phyloP scores from a whole-genome alignment of 2,113 vertebrate species.

The Choloepus hoffmanni region DNA sequence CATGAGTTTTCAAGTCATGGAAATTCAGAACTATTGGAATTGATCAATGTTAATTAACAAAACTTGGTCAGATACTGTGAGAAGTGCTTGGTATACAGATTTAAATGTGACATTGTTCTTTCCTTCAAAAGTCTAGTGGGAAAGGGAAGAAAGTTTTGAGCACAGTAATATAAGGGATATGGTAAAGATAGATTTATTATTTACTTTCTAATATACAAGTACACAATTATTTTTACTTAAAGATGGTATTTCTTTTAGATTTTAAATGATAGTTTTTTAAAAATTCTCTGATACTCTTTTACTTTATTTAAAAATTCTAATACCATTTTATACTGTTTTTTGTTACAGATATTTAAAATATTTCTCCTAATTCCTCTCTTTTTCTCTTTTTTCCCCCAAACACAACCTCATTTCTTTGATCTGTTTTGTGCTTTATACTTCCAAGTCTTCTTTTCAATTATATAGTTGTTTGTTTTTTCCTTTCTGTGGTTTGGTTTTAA shows the following conservation, averaged over 20 bases:
- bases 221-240: slow-evolving; percentile 55
- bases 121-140: background rate
- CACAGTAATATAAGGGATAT: background rate
- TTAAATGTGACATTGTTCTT: background rate
- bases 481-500: slow-evolving; percentile 23
- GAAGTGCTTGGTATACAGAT: background rate
- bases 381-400: background rate
- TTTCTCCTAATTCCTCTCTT: slow-evolving; percentile 34
- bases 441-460: slow-evolving; percentile 26
- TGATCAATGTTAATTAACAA: slow-evolving; percentile 49
- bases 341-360: slow-evolving; percentile 34
- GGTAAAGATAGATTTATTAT: background rate
- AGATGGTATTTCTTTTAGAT: slow-evolving; percentile 45
- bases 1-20: slow-evolving; percentile 40
- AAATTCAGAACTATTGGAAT: slow-evolving; percentile 59
- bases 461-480: slow-evolving; percentile 2
- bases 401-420: slow-evolving; percentile 9
- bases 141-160: slow-evolving; percentile 30
- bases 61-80: background rate
- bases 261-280: background rate
- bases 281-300: background rate
- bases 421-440: background rate
- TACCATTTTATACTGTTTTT: slow-evolving; percentile 30
- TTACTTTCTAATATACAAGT: background rate
- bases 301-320: slow-evolving; percentile 51